phyloP scores from a whole-genome alignment of 1,140 invertebrate genomes.

The Pogonomyrmex californicus region DNA sequence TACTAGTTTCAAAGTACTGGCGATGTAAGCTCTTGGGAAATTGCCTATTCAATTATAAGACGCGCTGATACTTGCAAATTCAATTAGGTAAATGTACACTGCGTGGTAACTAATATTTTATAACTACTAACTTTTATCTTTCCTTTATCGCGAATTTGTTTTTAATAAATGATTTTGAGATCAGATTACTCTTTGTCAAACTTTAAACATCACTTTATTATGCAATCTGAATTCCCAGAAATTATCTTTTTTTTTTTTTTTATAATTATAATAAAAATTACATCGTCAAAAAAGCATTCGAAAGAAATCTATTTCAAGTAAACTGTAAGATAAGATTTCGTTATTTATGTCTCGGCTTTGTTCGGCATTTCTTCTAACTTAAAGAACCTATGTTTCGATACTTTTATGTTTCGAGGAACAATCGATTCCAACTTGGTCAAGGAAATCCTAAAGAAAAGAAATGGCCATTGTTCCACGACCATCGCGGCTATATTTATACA shows the following conservation, averaged over 20 bases:
- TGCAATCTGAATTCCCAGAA: not conserved
- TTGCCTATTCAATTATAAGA: slow-evolving; percentile 63
- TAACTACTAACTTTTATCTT: not conserved
- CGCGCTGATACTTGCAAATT: slow-evolving; percentile 62
- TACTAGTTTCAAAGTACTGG: slow-evolving; percentile 62
- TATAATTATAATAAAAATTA: not conserved
- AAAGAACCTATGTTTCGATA: not conserved
- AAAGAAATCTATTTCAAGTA: not conserved
- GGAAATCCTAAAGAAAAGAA: slow-evolving; percentile 44
- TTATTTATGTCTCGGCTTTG: slow-evolving; percentile 1
- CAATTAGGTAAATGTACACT: slow-evolving; percentile 53
- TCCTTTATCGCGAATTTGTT: not conserved
- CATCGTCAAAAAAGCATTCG: not conserved
- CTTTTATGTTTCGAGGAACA: slow-evolving; percentile 10
- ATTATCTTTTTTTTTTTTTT: not conserved
- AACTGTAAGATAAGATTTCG: not conserved
- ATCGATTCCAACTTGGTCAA: slow-evolving; percentile 58
- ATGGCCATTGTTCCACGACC: slow-evolving; percentile 20
- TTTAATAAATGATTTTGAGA: not conserved
- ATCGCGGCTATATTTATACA: slow-evolving; percentile 37
- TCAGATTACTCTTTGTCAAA: not conserved
- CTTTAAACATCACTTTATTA: not conserved
- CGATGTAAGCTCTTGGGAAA: slow-evolving; percentile 63
- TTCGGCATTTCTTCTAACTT: slow-evolving; percentile 20
- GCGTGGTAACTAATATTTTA: slow-evolving; percentile 32